Evolutionary conservation across 2,113 vertebrate genomes (phyloP), one percentile per base, ranked within the genome.

Genomic region (Neodontobutis hainanensis): DNA sequence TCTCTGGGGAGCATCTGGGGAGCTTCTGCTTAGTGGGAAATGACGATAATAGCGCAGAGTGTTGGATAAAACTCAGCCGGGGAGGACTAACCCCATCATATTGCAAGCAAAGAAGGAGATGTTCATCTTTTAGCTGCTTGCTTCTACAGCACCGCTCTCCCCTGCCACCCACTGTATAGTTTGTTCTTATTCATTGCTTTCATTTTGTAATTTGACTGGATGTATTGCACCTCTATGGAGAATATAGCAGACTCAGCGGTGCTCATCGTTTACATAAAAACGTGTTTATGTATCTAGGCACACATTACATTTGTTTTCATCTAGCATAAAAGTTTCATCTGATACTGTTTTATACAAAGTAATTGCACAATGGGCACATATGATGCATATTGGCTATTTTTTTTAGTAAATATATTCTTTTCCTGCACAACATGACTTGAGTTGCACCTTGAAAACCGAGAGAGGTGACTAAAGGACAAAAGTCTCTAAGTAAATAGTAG

Each of bases 21-120:
- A 86, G 77, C 85, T 78, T 86, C 81, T 87, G 84, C 78, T 90
- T 88, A 83, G 82, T 79, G 77, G 80, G 74, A 83, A 89, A 85
- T 77, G 81, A 88, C 83, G 83, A 89, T 87, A 85, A 89, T 85
- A 87, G 88, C 11, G 40, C 74, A 27, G 68, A 74, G 73, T 83
- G 83, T 87, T 81, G 82, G 84, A 87, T 88, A 76, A 85, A 87
- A 85, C 84, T 83, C 80, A 81, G 81, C 76, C 35, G 73, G 66
- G 77, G 74, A 70, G 81, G 72, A 77, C 81, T 81, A 61, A 74
- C 66, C 64, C 68, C 82, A 66, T 81, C 75, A 68, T 75, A 77
- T 78, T 76, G 67, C 77, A 65, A 60, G 35, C 56, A 69, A 68
- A 74, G 61, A 48, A 69, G 70, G 73, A 10, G 43, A n/a, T 50